Percentiles rank a stretch among this genome's conserved stretches.
These are phyloP conservation scores for Heliconius hortense DNA, from an alignment of 2,888 invertebrate species.

Conservation along the genomic window DNA sequence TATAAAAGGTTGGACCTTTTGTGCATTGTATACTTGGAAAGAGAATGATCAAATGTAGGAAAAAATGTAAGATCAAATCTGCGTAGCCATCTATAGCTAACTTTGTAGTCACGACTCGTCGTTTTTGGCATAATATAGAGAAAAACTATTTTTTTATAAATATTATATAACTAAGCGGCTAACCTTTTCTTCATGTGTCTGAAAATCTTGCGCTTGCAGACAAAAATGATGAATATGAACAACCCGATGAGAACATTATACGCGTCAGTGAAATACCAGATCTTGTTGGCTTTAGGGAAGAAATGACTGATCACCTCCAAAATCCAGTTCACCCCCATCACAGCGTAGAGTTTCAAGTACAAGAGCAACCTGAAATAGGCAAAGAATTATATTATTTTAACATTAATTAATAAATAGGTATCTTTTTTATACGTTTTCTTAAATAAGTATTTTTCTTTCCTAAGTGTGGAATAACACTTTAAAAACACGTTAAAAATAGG, in stretches of 20 bases:
- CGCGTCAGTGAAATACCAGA: conserved; percentile 85
- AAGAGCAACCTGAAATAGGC: conserved; percentile 82
- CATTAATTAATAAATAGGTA: no score
- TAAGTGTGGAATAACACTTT: no score
- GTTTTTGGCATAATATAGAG: not conserved
- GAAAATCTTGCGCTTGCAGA: conserved; percentile 86
- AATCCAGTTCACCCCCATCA: conserved; percentile 90
- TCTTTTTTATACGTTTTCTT: no score
- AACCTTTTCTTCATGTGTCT: conserved; percentile 83
- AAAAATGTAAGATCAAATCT: not conserved
- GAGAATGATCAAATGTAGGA: not conserved
- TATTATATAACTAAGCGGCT: conserved; percentile 36
- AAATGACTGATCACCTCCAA: conserved; percentile 86
- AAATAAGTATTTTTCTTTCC: no score
- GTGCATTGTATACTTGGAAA: not conserved
- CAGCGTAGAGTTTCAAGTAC: conserved; percentile 86
- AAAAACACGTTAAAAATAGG: no score
- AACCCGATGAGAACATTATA: conserved; percentile 87
- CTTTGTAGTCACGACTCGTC: not conserved
- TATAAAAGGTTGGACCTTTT: no score
- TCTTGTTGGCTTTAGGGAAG: conserved; percentile 66
- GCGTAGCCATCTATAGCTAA: not conserved
- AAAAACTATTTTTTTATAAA: not conserved
- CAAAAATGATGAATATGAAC: conserved; percentile 87
- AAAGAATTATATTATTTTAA: not conserved